Conservation (phyloP, 2,113 vertebrate genomes). For the Crotalus tigris region DNA sequence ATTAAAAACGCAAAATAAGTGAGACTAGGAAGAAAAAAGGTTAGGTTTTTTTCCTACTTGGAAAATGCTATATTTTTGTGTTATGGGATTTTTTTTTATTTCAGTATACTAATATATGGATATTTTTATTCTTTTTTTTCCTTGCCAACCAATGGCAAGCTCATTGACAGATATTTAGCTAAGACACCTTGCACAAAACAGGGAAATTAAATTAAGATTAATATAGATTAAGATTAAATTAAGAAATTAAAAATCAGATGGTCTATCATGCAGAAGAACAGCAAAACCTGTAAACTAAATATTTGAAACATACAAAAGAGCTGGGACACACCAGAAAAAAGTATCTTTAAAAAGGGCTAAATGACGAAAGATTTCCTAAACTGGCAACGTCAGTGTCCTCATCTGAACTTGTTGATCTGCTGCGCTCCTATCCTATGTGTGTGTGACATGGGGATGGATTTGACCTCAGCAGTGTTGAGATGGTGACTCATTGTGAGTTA, state of each 20-base stretch:
- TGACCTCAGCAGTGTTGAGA: not conserved
- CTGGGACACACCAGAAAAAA: not conserved
- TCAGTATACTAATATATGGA: not conserved
- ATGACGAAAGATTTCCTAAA: not conserved
- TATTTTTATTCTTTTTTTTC: not conserved
- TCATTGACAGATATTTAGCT: not conserved
- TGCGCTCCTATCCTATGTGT: not conserved
- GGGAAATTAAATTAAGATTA: not conserved
- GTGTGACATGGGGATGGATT: not conserved
- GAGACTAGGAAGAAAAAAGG: not conserved
- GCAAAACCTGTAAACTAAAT: not conserved
- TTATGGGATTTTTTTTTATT: not conserved
- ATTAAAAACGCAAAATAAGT: not conserved
- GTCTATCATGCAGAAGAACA: not conserved
- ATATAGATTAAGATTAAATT: not conserved
- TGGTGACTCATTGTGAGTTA: not conserved
- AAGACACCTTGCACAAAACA: not conserved
- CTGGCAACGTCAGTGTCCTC: not conserved
- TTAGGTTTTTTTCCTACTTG: not conserved
- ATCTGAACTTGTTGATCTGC: not conserved
- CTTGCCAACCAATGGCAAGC: not conserved
- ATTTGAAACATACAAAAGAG: not conserved
- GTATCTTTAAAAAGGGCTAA: not conserved
- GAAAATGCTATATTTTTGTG: not conserved
- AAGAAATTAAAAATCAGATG: not conserved